These are phyloP conservation scores for Margaritifera margaritifera DNA, from an alignment of 2,888 invertebrate genomes.

Conservation along the genomic window DNA sequence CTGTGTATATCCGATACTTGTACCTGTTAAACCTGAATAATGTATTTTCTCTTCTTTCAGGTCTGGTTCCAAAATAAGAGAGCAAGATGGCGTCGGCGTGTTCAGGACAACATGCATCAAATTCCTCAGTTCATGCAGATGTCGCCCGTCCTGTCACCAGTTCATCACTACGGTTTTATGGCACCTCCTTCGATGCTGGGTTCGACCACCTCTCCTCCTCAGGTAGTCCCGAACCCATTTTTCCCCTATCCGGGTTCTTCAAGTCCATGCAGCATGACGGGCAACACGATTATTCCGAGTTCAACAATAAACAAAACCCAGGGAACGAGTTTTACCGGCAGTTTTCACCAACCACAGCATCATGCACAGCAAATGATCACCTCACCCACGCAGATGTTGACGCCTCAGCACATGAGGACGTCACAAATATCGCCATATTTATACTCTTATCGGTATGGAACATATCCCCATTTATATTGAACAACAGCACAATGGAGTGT, in stretches of 20 bases:
- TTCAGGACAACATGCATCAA: conserved; percentile 40
- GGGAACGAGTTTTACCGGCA: background rate
- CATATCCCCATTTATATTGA: conserved; percentile 26
- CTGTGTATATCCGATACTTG: no score
- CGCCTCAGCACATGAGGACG: conserved; percentile 34
- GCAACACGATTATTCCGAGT: conserved; percentile 4
- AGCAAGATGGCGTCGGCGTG: conserved; percentile 53
- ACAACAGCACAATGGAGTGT: background rate
- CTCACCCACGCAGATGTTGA: conserved; percentile 35
- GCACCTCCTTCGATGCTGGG: conserved; percentile 23
- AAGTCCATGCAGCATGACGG: conserved; percentile 8
- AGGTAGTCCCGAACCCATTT: conserved; percentile 3
- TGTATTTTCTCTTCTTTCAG: conserved; percentile 24
- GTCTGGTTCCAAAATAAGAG: conserved; percentile 60
- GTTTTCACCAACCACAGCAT: background rate
- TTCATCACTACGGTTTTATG: conserved; percentile 44
- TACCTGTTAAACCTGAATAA: background rate
- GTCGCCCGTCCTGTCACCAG: conserved; percentile 44
- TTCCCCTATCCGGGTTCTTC: conserved; percentile 7
- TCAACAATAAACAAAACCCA: background rate
- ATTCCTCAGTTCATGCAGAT: conserved; percentile 29
- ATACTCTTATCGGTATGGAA: conserved; percentile 21
- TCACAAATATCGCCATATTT: conserved; percentile 21
- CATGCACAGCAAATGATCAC: conserved; percentile 24
- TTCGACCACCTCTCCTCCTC: conserved; percentile 11